Evolutionary conservation across 2,888 invertebrate genomes (phyloP), one percentile per base, ranked within the genome.

Genomic region (Conus canariensis): DNA sequence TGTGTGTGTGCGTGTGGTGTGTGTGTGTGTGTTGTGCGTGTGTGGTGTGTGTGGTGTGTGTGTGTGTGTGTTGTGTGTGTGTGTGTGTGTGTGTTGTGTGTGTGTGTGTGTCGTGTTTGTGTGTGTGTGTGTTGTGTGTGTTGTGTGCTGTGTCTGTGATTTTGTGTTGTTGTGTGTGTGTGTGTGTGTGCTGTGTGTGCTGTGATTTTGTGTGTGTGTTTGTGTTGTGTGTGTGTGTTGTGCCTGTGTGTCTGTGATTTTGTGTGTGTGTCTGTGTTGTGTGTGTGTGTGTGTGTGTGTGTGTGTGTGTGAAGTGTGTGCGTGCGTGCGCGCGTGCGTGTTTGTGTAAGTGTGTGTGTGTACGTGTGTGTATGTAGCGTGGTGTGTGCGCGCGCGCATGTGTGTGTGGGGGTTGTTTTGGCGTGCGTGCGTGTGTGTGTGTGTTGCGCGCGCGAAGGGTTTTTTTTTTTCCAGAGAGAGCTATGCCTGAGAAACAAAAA

Each of bases 311-410:
- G 22, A n/a, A n/a, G n/a, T 22, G n/a, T 5, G 70, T 22, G 70
- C 5, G n/a, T n/a, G 67, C 10, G 67, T 74, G 74, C n/a, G 74
- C n/a, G 74, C n/a, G 74, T 74, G 74, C 2, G 74, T n/a, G 74
- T n/a, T 25, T n/a, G 74, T 74, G n/a, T n/a, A n/a, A 25, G 74
- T 74, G 74, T 74, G 74, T 74, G 67, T 67, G 67, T 67, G 67
- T 30, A 2, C 2, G 30, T 30, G 30, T 30, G 30, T 0, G 30
- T 30, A 2, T 30, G 30, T 0, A 1, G 30, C 2, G 30, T 2
- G 30, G 30, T 2, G 30, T 1, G 30, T 30, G 30, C 2, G 30
- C 2, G 30, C 2, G 30, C 2, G 30, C 2, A 2, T 30, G 30
- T 30, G 30, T 30, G 30, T 30, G 30, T 30, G 30, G 0, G 30